Conservation (phyloP, 1,140 invertebrate genomes). For the Leptonema lineaticorne region DNA sequence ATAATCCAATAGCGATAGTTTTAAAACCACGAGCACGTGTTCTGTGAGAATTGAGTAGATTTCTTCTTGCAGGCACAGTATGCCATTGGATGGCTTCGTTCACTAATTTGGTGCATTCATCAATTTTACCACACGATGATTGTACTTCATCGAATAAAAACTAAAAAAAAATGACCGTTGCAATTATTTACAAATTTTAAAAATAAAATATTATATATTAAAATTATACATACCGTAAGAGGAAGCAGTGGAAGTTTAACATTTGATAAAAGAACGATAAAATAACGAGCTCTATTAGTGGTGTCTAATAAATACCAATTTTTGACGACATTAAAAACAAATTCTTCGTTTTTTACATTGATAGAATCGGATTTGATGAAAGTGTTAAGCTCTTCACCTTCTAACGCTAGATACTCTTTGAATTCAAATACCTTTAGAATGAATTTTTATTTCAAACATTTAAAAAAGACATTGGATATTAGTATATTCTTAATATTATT, state of each 20-base stretch:
- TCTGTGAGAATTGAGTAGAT: background rate
- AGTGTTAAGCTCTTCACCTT: background rate
- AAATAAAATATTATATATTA: background rate
- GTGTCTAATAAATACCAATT: background rate
- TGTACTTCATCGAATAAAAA: background rate
- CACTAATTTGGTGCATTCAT: background rate
- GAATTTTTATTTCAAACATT: background rate
- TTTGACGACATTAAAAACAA: background rate
- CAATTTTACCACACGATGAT: background rate
- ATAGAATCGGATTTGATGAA: background rate
- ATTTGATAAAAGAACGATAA: background rate
- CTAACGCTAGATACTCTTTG: background rate
- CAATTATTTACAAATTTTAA: too few species aligned
- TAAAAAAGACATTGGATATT: background rate
- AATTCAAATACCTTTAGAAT: background rate
- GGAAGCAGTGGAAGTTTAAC: background rate
- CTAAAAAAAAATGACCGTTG: background rate
- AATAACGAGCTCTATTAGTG: background rate
- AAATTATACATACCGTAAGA: background rate
- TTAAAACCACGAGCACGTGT: background rate
- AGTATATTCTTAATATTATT: too few species aligned
- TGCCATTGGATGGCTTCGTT: background rate
- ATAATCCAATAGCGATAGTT: background rate
- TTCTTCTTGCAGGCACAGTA: background rate
- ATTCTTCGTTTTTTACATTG: background rate